A percentile compares a stretch with the other conserved stretches of the same genome.
Evolutionary conservation across 2,888 invertebrate species (phyloP).

Genomic region (Hyalella azteca): DNA sequence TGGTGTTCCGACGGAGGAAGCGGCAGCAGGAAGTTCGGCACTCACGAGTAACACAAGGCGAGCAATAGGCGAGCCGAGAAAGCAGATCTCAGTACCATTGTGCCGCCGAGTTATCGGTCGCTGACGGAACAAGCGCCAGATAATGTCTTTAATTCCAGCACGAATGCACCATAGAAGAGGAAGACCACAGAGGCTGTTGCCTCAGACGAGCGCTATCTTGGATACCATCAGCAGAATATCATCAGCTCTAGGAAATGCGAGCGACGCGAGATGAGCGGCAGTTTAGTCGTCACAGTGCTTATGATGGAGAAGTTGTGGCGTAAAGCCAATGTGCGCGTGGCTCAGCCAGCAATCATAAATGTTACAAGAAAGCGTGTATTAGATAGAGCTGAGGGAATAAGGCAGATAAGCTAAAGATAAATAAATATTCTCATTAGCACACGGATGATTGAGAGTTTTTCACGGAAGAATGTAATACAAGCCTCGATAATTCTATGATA

Average conservation of each 20-base stretch:
- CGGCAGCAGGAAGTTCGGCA: conserved; percentile 24
- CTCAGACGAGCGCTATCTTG: not conserved
- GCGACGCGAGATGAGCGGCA: too few species aligned
- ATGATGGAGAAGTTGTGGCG: not conserved
- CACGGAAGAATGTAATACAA: too few species aligned
- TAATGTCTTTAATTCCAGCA: conserved; percentile 5
- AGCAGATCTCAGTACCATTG: conserved; percentile 22
- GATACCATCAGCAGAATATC: too few species aligned
- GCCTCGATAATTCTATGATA: too few species aligned
- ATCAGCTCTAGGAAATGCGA: too few species aligned
- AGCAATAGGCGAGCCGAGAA: conserved; percentile 32
- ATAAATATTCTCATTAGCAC: too few species aligned
- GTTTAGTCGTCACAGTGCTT: not conserved
- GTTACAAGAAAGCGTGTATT: too few species aligned
- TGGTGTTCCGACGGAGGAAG: conserved; percentile 29
- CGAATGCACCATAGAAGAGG: not conserved
- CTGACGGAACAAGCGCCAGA: conserved; percentile 5
- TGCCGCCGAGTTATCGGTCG: conserved; percentile 25
- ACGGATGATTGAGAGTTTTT: too few species aligned
- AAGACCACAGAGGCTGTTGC: not conserved
- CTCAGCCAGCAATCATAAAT: too few species aligned
- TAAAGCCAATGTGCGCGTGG: too few species aligned
- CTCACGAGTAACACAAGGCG: conserved; percentile 34
- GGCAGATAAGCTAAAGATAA: too few species aligned
- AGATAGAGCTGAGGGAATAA: too few species aligned